Conservation (phyloP, 2,888 invertebrate species). For the Meteorus cinctellus region DNA sequence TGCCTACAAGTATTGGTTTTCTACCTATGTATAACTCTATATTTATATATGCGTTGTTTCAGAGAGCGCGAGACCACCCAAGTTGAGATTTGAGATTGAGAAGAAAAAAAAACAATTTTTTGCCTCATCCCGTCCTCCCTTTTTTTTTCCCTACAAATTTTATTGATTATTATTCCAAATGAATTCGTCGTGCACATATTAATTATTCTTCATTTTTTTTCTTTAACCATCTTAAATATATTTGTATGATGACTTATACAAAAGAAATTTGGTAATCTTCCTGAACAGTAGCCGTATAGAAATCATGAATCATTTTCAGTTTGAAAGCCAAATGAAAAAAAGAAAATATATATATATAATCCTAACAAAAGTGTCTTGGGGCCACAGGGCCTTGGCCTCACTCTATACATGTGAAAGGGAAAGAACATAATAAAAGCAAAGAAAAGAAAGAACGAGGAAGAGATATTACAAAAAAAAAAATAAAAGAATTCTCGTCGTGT, state of each 20-base stretch:
- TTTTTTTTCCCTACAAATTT: constrained; percentile 10
- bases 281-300: constrained; percentile 39
- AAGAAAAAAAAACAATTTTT: not conserved
- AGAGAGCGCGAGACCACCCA: constrained; percentile 14
- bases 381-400: constrained; percentile 13
- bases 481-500: not conserved
- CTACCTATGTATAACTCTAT: constrained; percentile 6
- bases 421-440: constrained; percentile 6
- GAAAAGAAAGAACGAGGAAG: constrained; percentile 28
- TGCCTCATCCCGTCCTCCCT: not conserved
- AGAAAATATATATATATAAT: not conserved
- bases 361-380: constrained; percentile 9
- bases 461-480: constrained; percentile 28
- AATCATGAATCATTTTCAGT: constrained; percentile 48
- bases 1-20: constrained; percentile 9
- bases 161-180: not conserved
- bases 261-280: constrained; percentile 29
- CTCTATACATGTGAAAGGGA: constrained; percentile 19
- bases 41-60: not conserved
- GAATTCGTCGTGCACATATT: constrained; percentile 26
- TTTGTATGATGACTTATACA: not conserved
- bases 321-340: constrained; percentile 29
- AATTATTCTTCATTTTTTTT: not conserved
- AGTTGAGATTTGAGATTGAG: constrained; percentile 13
- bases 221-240: constrained; percentile 14